These are phyloP conservation scores for Columba livia DNA, from an alignment of 2,113 vertebrate species.

Conservation along the genomic window DNA sequence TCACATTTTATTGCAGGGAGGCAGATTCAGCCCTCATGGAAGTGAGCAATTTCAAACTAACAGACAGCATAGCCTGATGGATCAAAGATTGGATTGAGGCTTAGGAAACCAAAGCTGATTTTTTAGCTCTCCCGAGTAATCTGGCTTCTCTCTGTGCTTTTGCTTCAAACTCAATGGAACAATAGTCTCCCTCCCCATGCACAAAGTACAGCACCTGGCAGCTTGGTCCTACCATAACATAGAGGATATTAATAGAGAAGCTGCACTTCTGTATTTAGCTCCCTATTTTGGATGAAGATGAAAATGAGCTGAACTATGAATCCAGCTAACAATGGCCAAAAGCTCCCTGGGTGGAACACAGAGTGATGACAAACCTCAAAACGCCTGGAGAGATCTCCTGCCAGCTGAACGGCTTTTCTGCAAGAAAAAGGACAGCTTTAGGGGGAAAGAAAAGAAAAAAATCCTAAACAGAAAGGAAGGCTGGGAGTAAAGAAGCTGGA, in stretches of 20 bases:
- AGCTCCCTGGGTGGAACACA: conserved; percentile 1
- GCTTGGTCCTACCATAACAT: not conserved
- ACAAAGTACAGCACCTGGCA: conserved; percentile 49
- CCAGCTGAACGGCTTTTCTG: not conserved
- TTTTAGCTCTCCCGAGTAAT: conserved; percentile 47
- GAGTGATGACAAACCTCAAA: conserved; percentile 24
- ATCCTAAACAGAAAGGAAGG: no score
- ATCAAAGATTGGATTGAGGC: conserved; percentile 20
- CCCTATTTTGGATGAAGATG: not conserved
- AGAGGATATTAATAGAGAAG: conserved; percentile 8
- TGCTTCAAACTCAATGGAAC: conserved; percentile 17
- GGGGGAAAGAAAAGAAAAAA: not conserved
- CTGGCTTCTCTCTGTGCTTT: conserved; percentile 43
- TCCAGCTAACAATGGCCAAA: conserved; percentile 31
- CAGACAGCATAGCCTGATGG: not conserved
- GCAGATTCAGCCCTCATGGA: not conserved
- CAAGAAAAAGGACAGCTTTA: conserved; percentile 3
- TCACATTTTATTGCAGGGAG: not conserved
- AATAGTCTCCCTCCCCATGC: not conserved
- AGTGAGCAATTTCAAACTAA: conserved; percentile 33
- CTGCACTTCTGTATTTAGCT: conserved; percentile 15
- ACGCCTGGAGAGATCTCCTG: conserved; percentile 19
- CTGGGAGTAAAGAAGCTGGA: not conserved
- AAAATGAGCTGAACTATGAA: conserved; percentile 46
- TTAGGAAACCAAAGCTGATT: conserved; percentile 43